phyloP scores from a whole-genome alignment of 2,113 vertebrate species.

The Protobothrops flavoviridis region DNA sequence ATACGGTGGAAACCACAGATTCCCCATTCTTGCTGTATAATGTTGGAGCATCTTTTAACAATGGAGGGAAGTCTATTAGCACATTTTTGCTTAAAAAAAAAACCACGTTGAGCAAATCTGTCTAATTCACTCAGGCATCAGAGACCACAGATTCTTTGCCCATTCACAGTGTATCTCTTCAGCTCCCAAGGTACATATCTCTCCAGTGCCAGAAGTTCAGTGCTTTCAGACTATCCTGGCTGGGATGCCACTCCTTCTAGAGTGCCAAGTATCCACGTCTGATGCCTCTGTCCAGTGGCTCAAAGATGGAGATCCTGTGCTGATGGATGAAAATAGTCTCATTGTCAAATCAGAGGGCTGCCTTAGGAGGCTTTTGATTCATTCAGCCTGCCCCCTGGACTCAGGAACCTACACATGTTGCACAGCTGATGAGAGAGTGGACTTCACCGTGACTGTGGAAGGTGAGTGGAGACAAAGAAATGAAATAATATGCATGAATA shows the following conservation, averaged over 20 bases:
- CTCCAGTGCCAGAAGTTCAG: neutral
- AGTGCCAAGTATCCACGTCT: constrained; percentile 70
- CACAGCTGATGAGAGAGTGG: constrained; percentile 61
- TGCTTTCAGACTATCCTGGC: constrained; percentile 12
- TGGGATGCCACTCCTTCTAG: constrained; percentile 51
- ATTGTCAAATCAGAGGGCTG: constrained; percentile 68
- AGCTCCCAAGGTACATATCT: constrained; percentile 26
- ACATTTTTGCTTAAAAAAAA: neutral
- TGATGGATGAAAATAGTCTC: constrained; percentile 60
- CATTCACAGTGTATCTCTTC: neutral
- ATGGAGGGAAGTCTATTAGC: neutral
- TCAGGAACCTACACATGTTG: constrained; percentile 69
- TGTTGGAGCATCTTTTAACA: neutral
- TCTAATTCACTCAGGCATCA: neutral
- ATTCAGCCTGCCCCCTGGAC: constrained; percentile 55
- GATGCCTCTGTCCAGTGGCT: constrained; percentile 63
- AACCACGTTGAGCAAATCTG: neutral
- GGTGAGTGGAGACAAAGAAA: constrained; percentile 61
- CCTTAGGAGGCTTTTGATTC: constrained; percentile 63
- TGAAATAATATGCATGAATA: neutral
- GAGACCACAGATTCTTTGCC: neutral
- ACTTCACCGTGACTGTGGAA: constrained; percentile 69
- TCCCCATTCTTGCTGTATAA: neutral
- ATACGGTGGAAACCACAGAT: neutral
- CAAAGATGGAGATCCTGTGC: constrained; percentile 70